These are phyloP conservation scores for Aporophyla lueneburgensis DNA, from an alignment of 2,888 invertebrate species.

Conservation along the genomic window DNA sequence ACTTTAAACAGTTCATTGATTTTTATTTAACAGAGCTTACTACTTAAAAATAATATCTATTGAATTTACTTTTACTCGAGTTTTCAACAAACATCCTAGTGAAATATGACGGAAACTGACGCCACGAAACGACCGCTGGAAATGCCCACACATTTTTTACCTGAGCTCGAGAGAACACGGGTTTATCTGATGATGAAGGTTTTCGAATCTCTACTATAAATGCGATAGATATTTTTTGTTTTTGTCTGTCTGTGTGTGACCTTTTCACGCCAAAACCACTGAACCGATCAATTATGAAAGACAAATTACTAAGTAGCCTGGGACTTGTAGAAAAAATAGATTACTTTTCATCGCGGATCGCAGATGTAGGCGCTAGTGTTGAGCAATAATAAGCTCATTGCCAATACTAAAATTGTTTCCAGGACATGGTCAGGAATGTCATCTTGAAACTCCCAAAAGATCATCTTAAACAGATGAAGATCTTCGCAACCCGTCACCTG, in stretches of 20 bases:
- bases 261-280: neutral
- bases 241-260: neutral
- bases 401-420: neutral
- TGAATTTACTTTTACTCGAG: neutral
- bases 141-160: constrained; percentile 89
- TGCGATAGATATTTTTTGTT: neutral
- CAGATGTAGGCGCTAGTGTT: neutral
- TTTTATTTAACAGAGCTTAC: neutral
- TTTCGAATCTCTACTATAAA: neutral
- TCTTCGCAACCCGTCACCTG: constrained; percentile 87
- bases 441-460: constrained; percentile 91
- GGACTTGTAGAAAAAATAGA: neutral
- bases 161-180: constrained; percentile 92
- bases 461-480: constrained; percentile 92
- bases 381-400: neutral
- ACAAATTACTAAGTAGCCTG: no score
- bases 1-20: neutral
- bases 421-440: constrained; percentile 92
- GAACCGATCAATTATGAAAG: neutral
- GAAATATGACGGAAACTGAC: constrained; percentile 86
- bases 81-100: neutral
- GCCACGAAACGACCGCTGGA: constrained; percentile 80
- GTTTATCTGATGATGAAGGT: constrained; percentile 92
- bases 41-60: neutral
- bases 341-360: neutral